phyloP scores from a whole-genome alignment of 23 tunicate species.

The Halocynthia aurantium region DNA sequence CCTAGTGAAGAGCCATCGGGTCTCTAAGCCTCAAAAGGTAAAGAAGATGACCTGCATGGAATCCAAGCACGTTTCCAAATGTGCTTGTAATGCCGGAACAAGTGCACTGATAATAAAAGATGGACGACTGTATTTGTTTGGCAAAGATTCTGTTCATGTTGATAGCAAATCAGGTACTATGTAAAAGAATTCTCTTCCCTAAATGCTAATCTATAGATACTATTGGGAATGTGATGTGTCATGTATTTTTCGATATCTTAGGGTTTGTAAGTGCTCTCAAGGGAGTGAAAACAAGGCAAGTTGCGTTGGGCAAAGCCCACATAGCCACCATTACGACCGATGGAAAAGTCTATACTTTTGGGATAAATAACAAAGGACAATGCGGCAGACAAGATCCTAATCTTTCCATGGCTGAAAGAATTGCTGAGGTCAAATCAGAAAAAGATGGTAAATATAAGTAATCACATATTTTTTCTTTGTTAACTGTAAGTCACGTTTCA shows the following conservation, averaged over 20 bases:
- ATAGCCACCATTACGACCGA: constrained; percentile 42
- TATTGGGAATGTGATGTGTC: constrained; percentile 3
- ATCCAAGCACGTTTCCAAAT: constrained; percentile 30
- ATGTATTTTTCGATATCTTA: constrained; percentile 1
- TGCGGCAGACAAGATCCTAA: constrained; percentile 62
- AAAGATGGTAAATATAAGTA: constrained; percentile 34
- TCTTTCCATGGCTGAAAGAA: constrained; percentile 35
- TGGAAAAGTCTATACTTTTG: constrained; percentile 67
- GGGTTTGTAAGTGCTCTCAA: constrained; percentile 41
- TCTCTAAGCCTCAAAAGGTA: constrained; percentile 26
- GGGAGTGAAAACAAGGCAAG: constrained; percentile 30
- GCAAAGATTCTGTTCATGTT: constrained; percentile 58
- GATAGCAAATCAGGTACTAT: constrained; percentile 27
- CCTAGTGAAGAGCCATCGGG: constrained; percentile 40
- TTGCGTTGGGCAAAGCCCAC: constrained; percentile 65
- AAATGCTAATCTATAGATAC: too few species aligned
- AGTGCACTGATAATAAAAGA: constrained; percentile 48
- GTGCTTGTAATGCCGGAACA: constrained; percentile 58
- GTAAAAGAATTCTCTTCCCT: too few species aligned
- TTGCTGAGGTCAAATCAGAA: constrained; percentile 59
- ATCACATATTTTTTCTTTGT: too few species aligned
- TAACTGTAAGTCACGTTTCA: too few species aligned
- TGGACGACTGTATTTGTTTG: constrained; percentile 66
- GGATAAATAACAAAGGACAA: constrained; percentile 66
- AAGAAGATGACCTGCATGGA: constrained; percentile 59